These are phyloP conservation scores for Julus scanicus DNA, from an alignment of 2,888 invertebrate species.

Conservation along the genomic window DNA sequence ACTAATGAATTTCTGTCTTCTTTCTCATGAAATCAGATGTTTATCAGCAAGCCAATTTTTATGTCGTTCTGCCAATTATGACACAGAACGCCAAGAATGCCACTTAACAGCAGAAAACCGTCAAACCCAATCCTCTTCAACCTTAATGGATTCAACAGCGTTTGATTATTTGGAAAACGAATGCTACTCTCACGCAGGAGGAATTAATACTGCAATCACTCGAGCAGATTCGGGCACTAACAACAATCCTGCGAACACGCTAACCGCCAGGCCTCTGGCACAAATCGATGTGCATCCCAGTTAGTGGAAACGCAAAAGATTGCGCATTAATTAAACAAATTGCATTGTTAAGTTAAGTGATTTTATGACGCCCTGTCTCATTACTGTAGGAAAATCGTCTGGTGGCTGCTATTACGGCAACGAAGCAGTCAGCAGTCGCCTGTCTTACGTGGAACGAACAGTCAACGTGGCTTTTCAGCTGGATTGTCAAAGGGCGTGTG, in stretches of 20 bases:
- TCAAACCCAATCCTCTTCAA: constrained; percentile 14
- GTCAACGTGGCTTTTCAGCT: constrained; percentile 65
- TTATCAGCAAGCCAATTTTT: constrained; percentile 51
- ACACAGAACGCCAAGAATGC: constrained; percentile 50
- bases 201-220: not conserved
- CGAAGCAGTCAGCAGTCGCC: constrained; percentile 61
- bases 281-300: constrained; percentile 44
- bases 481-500: constrained; percentile 67
- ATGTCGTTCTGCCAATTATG: constrained; percentile 56
- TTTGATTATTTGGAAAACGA: constrained; percentile 57
- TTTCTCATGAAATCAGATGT: constrained; percentile 49
- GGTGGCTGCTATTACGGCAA: constrained; percentile 48
- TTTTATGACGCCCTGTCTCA: not conserved
- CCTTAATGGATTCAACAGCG: constrained; percentile 47
- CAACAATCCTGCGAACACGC: not conserved
- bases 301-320: constrained; percentile 17
- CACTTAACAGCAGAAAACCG: constrained; percentile 55
- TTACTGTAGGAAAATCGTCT: constrained; percentile 39
- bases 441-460: constrained; percentile 67
- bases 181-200: constrained; percentile 39
- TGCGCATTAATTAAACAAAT: constrained; percentile 45
- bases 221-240: constrained; percentile 2
- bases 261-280: not conserved
- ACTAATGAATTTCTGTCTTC: not conserved
- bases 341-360: not conserved